Conservation (phyloP, 2,797 vertebrate genomes). For the Gymnothorax javanicus region DNA sequence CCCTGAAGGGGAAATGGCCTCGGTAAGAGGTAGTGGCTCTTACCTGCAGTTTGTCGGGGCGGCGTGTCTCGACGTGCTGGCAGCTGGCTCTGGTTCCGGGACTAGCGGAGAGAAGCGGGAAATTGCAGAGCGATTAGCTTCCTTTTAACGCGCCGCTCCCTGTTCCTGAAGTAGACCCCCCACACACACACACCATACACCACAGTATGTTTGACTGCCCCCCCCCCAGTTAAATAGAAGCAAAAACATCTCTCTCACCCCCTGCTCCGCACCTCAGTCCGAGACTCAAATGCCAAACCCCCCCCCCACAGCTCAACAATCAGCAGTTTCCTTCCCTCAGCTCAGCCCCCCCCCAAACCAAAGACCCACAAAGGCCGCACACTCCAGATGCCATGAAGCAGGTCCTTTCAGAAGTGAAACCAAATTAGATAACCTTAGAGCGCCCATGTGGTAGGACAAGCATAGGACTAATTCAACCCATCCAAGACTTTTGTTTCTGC, state of each 20-base stretch:
- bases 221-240: too few relatives aligned
- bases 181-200: too few relatives aligned
- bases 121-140: neutral
- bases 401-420: neutral
- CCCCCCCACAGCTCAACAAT: neutral
- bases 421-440: neutral
- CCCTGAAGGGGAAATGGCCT: too few relatives aligned
- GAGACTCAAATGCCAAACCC: neutral
- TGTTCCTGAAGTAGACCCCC: too few relatives aligned
- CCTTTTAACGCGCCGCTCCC: neutral
- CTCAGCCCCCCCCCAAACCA: neutral
- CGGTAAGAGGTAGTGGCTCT: conserved; percentile 33
- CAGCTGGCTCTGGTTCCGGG: conserved; percentile 49
- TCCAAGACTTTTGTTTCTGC: neutral
- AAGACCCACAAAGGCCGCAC: neutral
- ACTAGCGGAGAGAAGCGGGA: conserved; percentile 47
- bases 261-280: too few relatives aligned
- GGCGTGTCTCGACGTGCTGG: conserved; percentile 56
- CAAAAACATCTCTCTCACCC: too few relatives aligned
- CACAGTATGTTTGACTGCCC: too few relatives aligned
- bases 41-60: conserved; percentile 61
- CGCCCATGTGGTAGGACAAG: conserved; percentile 37
- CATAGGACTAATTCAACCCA: neutral
- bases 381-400: neutral
- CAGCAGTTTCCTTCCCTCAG: neutral